Base-by-base conservation (phyloP, 2,113 vertebrate species). In the Myotis lucifugus region DNA sequence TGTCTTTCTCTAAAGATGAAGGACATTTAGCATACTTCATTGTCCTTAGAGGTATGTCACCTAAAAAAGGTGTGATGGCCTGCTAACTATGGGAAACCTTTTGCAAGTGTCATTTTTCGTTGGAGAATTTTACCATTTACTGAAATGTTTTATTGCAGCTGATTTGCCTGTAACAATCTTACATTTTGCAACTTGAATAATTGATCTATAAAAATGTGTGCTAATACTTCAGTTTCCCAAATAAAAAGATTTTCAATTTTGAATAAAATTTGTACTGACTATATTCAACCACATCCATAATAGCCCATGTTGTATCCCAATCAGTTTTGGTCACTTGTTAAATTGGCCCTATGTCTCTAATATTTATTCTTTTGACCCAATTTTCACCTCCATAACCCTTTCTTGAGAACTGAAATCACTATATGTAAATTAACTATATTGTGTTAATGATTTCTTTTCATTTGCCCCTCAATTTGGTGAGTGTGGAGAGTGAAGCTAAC, bases 1-100 rank as follows among this genome's bases (percentile, higher is more conserved):
- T 96, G 52, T 82, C 88, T 73, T 95, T 91, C 83, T 88, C 59
- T 25, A 34, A 79, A 92, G 54, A 90, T 84, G 17, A 97, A 94
- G 87, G 73, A 1, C 27, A 83, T 0, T 3, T 69, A 88, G 40
- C 10, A 81, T 72, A 81, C 13, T 83, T 77, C 90, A 90, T 40
- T 73, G 25, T 72, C 0, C 0, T 15, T 84, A 79, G 52, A 92
- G 72, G 40, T 86, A 73, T 72, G 10, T 12, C 42, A 76, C 14
- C 72, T 42, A 34, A 72, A 67, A 19, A 34, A 66, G 0, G 0
- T 83, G 61, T 52, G 52, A 54, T 76, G 34, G 77, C 29, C 40
- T 56, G 4, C 9, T 83, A 72, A 79, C 61, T 84, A 92, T 42
- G 61, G 21, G 27, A 96, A 94, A 34, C 0, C 10, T 67, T 94